A percentile compares a stretch with the other conserved stretches of the same genome.
phyloP scores from a whole-genome alignment of 2,888 invertebrate genomes.

The Microdon myrmicae region DNA sequence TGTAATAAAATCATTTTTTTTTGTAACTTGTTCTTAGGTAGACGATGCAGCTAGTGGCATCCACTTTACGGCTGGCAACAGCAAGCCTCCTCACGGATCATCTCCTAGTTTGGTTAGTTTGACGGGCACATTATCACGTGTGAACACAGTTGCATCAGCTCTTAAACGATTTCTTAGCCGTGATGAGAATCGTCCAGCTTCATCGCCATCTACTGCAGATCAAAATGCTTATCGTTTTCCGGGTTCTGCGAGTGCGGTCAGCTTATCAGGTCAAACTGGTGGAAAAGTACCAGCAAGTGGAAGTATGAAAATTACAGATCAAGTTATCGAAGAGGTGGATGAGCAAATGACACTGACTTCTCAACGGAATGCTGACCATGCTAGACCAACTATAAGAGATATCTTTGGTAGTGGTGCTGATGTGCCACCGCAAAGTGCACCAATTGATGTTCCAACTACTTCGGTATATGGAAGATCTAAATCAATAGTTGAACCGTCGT shows the following conservation, averaged over 20 bases:
- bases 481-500: conserved; percentile 58
- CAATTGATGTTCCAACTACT: conserved; percentile 73
- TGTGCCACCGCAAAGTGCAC: conserved; percentile 72
- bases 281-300: conserved; percentile 58
- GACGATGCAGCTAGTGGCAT: conserved; percentile 80
- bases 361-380: conserved; percentile 70
- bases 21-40: conserved; percentile 67
- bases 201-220: conserved; percentile 65
- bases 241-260: conserved; percentile 64
- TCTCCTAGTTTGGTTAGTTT: conserved; percentile 66
- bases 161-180: conserved; percentile 81
- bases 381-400: conserved; percentile 74
- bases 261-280: conserved; percentile 56
- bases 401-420: conserved; percentile 69
- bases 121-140: conserved; percentile 74
- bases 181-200: conserved; percentile 72
- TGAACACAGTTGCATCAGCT: conserved; percentile 81
- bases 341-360: conserved; percentile 86
- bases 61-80: conserved; percentile 75
- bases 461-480: conserved; percentile 59
- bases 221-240: conserved; percentile 63
- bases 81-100: conserved; percentile 69
- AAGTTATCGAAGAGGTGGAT: conserved; percentile 81
- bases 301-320: conserved; percentile 76
- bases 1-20: no score